phyloP scores from a whole-genome alignment of 2,888 invertebrate species.

The Panzeria rudis region DNA sequence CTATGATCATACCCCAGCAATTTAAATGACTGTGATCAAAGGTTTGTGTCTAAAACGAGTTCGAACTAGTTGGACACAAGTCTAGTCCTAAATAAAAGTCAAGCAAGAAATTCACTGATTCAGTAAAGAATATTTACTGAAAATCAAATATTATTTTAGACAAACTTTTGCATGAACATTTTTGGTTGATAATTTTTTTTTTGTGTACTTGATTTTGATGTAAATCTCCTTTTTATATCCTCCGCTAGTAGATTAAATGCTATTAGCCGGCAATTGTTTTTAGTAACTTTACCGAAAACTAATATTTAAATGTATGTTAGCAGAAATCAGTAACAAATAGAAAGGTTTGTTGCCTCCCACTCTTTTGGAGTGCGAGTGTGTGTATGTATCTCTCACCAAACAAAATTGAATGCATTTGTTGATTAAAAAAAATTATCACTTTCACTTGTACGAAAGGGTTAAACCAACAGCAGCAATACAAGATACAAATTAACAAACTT shows the following conservation, averaged over 20 bases:
- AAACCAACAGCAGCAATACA: slow-evolving; percentile 12
- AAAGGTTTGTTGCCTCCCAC: background rate
- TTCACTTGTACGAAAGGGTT: slow-evolving; percentile 58
- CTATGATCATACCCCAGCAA: too few relatives aligned
- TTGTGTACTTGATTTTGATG: slow-evolving; percentile 35
- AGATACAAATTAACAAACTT: slow-evolving; percentile 50
- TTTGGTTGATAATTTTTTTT: too few relatives aligned
- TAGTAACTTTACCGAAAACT: slow-evolving; percentile 74
- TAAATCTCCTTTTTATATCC: background rate
- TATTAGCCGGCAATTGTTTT: slow-evolving; percentile 82
- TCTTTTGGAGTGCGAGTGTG: slow-evolving; percentile 53
- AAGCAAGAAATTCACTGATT: too few relatives aligned
- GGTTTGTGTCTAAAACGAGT: too few relatives aligned
- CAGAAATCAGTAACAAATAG: slow-evolving; percentile 44
- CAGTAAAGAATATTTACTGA: too few relatives aligned
- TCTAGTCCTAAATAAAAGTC: too few relatives aligned
- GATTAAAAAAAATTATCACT: slow-evolving; percentile 82
- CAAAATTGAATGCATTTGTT: slow-evolving; percentile 83
- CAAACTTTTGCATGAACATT: too few relatives aligned
- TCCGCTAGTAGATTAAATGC: slow-evolving; percentile 77
- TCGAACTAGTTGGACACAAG: too few relatives aligned
- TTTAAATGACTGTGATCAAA: too few relatives aligned
- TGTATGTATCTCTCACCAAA: slow-evolving; percentile 49
- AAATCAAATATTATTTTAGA: too few relatives aligned
- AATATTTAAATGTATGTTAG: slow-evolving; percentile 72